Percentiles rank a stretch among this genome's conserved stretches.
phyloP scores from a whole-genome alignment of 2,113 vertebrate genomes.

The Gallinago jamesoni region DNA sequence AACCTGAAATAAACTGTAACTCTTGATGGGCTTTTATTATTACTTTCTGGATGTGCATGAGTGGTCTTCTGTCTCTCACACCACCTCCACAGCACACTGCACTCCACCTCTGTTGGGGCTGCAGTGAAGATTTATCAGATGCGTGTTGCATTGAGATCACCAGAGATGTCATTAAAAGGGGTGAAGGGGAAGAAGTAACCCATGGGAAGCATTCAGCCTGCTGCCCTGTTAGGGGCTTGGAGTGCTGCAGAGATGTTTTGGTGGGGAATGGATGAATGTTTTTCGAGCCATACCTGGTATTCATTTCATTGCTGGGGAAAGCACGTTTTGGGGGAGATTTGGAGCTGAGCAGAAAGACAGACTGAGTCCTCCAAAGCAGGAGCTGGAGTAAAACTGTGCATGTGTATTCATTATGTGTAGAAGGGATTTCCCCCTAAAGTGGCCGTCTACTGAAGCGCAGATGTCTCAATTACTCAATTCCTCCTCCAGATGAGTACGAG shows the following conservation, averaged over 20 bases:
- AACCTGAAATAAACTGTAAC: constrained; percentile 77
- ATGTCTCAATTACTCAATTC: not conserved
- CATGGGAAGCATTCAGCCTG: not conserved
- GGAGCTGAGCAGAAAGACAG: not conserved
- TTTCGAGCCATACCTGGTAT: not conserved
- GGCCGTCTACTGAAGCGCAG: not conserved
- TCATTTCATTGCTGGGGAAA: not conserved
- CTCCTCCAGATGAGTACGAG: not conserved
- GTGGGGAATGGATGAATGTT: not conserved
- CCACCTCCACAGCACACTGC: not conserved
- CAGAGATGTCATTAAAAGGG: not conserved
- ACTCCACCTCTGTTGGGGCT: not conserved
- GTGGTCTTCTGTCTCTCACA: not conserved
- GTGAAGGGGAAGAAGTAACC: not conserved
- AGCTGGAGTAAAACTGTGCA: not conserved
- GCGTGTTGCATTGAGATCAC: not conserved
- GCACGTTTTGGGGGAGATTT: not conserved
- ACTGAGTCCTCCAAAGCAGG: not conserved
- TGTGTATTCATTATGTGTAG: not conserved
- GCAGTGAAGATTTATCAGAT: not conserved
- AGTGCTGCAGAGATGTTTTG: not conserved
- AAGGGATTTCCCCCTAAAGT: not conserved
- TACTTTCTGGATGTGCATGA: constrained; percentile 9
- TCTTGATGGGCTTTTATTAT: constrained; percentile 63
- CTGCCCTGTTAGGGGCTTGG: not conserved